phyloP scores from a whole-genome alignment of 2,888 invertebrate genomes.

The Chironomus riparius region DNA sequence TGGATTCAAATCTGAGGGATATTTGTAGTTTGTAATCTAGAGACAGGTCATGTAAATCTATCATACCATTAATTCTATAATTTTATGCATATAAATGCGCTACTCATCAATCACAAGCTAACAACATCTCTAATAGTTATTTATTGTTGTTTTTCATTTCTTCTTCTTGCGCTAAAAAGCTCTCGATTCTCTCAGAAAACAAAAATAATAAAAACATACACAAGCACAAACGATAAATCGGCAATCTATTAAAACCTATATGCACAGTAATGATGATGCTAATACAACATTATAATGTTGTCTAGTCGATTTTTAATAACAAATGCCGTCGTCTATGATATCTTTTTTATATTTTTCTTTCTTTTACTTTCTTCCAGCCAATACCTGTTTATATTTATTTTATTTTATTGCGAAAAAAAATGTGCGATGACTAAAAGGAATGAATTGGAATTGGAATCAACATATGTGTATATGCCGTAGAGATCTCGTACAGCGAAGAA shows the following conservation, averaged over 20 bases:
- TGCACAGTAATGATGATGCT: constrained; percentile 6
- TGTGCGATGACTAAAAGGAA: too few species aligned
- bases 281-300: neutral
- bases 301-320: constrained; percentile 15
- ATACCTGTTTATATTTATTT: neutral
- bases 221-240: neutral
- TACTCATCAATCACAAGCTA: too few species aligned
- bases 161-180: too few species aligned
- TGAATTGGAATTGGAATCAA: too few species aligned
- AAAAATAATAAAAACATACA: neutral
- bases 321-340: neutral
- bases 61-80: too few species aligned
- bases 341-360: neutral
- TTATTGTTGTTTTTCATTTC: too few species aligned
- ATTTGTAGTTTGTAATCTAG: too few species aligned
- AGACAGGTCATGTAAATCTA: too few species aligned
- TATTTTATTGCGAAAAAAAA: neutral
- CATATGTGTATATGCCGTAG: too few species aligned
- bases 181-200: neutral
- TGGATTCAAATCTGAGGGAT: too few species aligned
- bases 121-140: too few species aligned
- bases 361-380: neutral
- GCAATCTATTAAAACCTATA: neutral
- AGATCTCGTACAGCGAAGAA: neutral
- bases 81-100: too few species aligned